Percentiles rank a stretch among this genome's conserved stretches.
phyloP scores from a whole-genome alignment of 2,113 vertebrate species.

The Gallinago undulata region DNA sequence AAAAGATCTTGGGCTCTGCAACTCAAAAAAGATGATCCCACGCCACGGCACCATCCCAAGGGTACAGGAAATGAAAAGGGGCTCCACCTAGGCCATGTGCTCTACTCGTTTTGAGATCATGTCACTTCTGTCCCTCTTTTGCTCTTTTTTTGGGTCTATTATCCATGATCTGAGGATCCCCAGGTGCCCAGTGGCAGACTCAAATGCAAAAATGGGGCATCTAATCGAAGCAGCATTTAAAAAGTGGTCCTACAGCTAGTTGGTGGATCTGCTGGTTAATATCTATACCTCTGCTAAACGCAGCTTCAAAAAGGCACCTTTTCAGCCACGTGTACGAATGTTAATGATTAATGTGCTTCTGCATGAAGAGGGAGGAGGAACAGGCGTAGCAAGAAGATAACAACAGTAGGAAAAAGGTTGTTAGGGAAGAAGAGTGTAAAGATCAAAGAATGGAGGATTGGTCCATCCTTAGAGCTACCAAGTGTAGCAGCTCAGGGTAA shows the following conservation, averaged over 20 bases:
- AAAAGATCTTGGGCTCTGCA: neutral
- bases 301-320: neutral
- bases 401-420: neutral
- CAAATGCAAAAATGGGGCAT: neutral
- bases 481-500: neutral
- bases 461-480: neutral
- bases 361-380: neutral
- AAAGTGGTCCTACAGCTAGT: neutral
- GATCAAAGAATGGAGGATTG: neutral
- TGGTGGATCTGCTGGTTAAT: neutral
- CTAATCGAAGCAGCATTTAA: neutral
- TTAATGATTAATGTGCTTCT: neutral
- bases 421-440: neutral
- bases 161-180: neutral
- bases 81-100: neutral
- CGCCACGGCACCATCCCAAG: neutral
- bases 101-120: neutral
- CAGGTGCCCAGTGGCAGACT: neutral
- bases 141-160: rapidly evolving
- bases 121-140: neutral
- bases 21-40: neutral
- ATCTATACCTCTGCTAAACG: neutral
- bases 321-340: neutral
- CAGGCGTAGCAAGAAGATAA: neutral
- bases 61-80: neutral